Base-by-base conservation (phyloP, 2,797 vertebrate species). In the Muscicapa striata region DNA sequence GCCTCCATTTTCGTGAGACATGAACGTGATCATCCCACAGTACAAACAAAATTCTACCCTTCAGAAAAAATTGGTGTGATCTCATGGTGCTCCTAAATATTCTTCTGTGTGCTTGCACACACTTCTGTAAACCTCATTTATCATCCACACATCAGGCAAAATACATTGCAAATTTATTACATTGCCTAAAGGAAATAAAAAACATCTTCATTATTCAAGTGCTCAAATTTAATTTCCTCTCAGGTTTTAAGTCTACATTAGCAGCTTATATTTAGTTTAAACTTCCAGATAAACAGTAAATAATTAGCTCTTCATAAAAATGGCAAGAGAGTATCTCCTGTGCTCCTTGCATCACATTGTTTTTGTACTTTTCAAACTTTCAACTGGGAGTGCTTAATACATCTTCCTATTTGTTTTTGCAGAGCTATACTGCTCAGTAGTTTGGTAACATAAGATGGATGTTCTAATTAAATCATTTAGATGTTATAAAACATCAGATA, bases 261-360 rank as follows among this genome's bases (percentile, higher is more conserved):
- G 93, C 64, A 94, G 55, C 59, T 95, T 89, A 85, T 75, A 87
- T n/a, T 85, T 86, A 68, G 18, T 80, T 89, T 92, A 90, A 94
- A 62, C 78, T 95, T 89, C 61, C 19, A 64, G 75, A 77, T 84
- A 78, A 95, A 88, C 36, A 86, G 83, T 77, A 93, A 95, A 90
- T 95, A 90, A 95, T 84, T 83, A 96, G 75, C 69, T 94, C 67
- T 92, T 84, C 59, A 51, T n/a, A 94, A 83, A 97, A 96, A 90
- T 57, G 63, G 72, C 88, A 93, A 91, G 64, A 93, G 58, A 84
- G 66, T 78, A 74, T 84, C 69, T 96, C 75, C 76, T 95, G 63
- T 51, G 34, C 30, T 93, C 24, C 38, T 32, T 79, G 9, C 30
- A 76, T 79, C 67, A 84, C 43, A 69, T 23, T 58, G 26, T 22